A percentile compares a stretch with the other conserved stretches of the same genome.
phyloP scores from a whole-genome alignment of 2,113 vertebrate genomes.

The human (Homo sapiens) region DNA sequence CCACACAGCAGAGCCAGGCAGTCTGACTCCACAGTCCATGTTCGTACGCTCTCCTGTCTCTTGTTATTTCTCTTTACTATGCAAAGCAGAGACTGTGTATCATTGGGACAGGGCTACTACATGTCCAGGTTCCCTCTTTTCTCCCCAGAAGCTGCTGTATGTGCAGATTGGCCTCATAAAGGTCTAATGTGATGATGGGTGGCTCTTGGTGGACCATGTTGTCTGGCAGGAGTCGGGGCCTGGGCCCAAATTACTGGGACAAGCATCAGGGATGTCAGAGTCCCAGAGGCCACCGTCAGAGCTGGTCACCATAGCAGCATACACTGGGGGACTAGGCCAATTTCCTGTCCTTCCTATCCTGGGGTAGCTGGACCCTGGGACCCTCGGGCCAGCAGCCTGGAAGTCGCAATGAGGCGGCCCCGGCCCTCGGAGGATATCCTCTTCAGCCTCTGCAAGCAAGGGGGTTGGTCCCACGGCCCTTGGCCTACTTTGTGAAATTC shows the following conservation, averaged over 20 bases:
- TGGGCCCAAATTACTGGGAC: neutral
- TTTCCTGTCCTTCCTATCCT: neutral
- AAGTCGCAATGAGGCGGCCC: neutral
- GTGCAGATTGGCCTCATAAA: neutral
- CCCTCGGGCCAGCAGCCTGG: neutral
- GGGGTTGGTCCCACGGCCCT: conserved; percentile 54
- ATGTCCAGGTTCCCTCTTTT: neutral
- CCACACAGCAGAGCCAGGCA: neutral
- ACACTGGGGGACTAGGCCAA: neutral
- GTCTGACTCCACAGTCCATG: neutral
- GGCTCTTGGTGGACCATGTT: neutral
- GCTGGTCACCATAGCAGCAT: neutral
- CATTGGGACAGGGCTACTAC: neutral
- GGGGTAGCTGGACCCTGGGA: neutral
- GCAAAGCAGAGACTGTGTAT: neutral
- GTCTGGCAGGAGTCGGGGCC: neutral
- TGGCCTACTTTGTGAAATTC: conserved; percentile 74
- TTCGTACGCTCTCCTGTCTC: neutral
- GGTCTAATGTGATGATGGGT: neutral
- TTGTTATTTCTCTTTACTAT: neutral
- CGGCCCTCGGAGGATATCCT: conserved; percentile 1
- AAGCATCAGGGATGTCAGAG: neutral
- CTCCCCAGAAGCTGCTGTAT: neutral
- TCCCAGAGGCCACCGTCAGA: neutral
- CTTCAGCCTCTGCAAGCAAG: conserved; percentile 41